Evolutionary conservation across 1,140 invertebrate species (phyloP), one percentile per base, ranked within the genome.

Genomic region (Anoplophora glabripennis): DNA sequence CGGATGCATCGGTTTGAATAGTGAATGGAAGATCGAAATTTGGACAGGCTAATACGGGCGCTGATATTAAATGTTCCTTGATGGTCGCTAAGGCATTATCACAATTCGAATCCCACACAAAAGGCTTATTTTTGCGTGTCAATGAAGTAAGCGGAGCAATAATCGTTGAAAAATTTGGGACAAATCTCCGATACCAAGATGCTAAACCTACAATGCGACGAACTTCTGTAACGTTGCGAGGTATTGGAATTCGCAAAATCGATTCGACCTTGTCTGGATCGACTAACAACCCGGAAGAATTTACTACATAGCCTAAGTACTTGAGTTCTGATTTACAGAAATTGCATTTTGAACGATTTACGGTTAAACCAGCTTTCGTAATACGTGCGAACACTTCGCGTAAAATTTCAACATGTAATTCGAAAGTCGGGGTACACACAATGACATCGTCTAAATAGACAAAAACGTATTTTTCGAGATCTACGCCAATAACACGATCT

Each of bases 121-220:
- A 63, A 44, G 52, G 53, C 18, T 14, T 21, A 35, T 57, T 57
- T 14, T 72, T 72, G 2, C 52, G 58, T 3, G 60, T 15, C 3
- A 67, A 44, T 5, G 40, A 33, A 7, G 69, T 70, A 1, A 78
- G 38, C 0, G 48, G 47, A 17, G 52, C 10, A 8, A 74, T 67
- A 35, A 73, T 64, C 58, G 65, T 54, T 0, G 72, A 58, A 54
- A 74, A 79, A 41, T 70, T 42, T 0, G 57, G 61, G 4, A 80
- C 61, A 65, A 77, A 79, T 35, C 70, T 51, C 21, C 70, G 42
- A 57, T 78, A 79, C 66, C 75, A 81, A 1, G 71, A 67, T 1
- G 68, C 63, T 28, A 81, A 61, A 2, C 81, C 80, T 1, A 81
- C 38, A 59, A 83, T 81, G 21, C 67, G 17, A 42, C 75, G 57